Percentiles rank a stretch among this genome's conserved stretches.
These are phyloP conservation scores for Chelon labrosus DNA, from an alignment of 2,797 vertebrate species.

Conservation along the genomic window DNA sequence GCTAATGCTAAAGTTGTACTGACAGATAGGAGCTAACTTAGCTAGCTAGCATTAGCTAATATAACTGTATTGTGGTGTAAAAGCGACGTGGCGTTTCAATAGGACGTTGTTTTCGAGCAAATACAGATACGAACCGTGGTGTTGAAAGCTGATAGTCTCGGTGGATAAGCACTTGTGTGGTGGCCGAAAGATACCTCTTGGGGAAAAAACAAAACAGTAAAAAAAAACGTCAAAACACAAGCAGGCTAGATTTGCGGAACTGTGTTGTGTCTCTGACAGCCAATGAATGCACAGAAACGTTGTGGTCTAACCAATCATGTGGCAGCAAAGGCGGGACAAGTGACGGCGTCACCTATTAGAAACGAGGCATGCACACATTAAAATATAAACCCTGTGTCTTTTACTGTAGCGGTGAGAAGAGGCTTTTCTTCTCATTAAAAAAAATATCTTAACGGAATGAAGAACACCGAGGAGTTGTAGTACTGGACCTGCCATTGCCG, in stretches of 20 bases:
- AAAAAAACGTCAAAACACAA: slow-evolving; percentile 73
- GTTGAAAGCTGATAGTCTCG: slow-evolving; percentile 4
- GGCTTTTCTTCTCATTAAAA: neutral
- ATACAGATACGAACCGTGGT: slow-evolving; percentile 56
- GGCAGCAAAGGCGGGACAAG: slow-evolving; percentile 46
- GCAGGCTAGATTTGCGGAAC: slow-evolving; percentile 67
- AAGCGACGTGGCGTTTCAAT: neutral
- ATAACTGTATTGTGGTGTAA: slow-evolving; percentile 18
- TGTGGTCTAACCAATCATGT: slow-evolving; percentile 49
- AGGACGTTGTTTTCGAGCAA: neutral
- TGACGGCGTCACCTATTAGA: neutral
- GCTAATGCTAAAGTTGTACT: slow-evolving; percentile 34
- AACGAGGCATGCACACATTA: neutral
- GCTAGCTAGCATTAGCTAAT: slow-evolving; percentile 65
- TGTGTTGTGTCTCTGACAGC: slow-evolving; percentile 31
- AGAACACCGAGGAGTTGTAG: no score
- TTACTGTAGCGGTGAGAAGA: neutral
- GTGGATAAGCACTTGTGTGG: slow-evolving; percentile 7
- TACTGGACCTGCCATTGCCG: no score
- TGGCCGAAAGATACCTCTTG: slow-evolving; percentile 31
- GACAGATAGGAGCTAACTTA: slow-evolving; percentile 50
- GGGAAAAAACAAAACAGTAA: slow-evolving; percentile 66
- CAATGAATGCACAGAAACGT: slow-evolving; percentile 62
- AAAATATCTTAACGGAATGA: no score
- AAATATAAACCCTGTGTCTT: neutral